Percentiles rank a stretch among this genome's conserved stretches.
Evolutionary conservation across 2,888 invertebrate genomes (phyloP).

Genomic region (Acrobasis consociella): DNA sequence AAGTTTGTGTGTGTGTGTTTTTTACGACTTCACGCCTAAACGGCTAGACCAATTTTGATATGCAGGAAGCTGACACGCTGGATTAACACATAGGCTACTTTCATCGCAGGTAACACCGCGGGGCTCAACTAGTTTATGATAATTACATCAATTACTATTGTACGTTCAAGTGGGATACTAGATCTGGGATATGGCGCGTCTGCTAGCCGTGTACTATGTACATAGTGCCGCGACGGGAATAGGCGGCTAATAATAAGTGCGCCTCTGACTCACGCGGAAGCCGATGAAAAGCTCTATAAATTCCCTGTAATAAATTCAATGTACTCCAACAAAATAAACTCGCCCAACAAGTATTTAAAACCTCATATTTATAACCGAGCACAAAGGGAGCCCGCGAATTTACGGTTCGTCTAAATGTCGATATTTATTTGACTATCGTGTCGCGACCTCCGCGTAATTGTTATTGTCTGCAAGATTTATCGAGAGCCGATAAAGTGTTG

Average conservation of each 20-base stretch:
- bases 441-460: constrained; percentile 33
- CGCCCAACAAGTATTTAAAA: constrained; percentile 30
- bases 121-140: too few species aligned
- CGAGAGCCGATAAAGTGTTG: constrained; percentile 12
- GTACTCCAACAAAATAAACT: constrained; percentile 33
- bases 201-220: constrained; percentile 7
- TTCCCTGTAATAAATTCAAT: constrained; percentile 62
- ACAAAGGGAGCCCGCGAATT: constrained; percentile 30
- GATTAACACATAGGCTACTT: too few species aligned
- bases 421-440: constrained; percentile 34
- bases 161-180: constrained; percentile 20
- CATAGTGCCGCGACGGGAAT: constrained; percentile 49
- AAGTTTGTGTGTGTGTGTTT: too few species aligned
- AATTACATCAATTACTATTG: neutral
- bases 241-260: constrained; percentile 63
- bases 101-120: too few species aligned
- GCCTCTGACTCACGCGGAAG: constrained; percentile 66
- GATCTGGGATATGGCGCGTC: constrained; percentile 22
- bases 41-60: too few species aligned
- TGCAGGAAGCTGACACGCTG: too few species aligned
- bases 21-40: too few species aligned
- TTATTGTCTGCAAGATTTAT: constrained; percentile 30
- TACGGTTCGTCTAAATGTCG: constrained; percentile 36
- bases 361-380: constrained; percentile 36
- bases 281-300: constrained; percentile 65